These are phyloP conservation scores for Taphrorychus bicolor DNA, from an alignment of 2,888 invertebrate genomes.

Conservation along the genomic window DNA sequence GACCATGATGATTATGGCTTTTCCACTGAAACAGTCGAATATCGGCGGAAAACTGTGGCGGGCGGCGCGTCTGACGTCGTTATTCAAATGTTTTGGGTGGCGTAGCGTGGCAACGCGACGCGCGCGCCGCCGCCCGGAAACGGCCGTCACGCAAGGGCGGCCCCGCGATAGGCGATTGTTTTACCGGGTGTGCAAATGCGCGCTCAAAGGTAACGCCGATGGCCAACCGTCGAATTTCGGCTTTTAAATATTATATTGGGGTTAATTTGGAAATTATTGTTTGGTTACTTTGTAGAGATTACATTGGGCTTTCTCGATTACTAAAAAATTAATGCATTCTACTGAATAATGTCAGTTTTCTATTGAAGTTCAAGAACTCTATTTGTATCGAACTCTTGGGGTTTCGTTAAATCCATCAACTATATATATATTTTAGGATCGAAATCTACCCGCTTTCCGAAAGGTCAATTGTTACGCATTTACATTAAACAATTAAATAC, in stretches of 20 bases:
- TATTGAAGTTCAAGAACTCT: no score
- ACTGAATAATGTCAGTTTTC: no score
- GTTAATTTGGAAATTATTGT: neutral
- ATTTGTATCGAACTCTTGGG: no score
- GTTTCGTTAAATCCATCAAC: no score
- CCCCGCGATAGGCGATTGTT: constrained; percentile 36
- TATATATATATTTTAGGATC: no score
- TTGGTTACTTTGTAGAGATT: neutral
- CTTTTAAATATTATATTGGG: neutral
- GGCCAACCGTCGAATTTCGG: neutral
- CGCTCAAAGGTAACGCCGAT: constrained; percentile 14
- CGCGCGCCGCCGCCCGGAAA: constrained; percentile 47
- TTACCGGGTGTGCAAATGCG: constrained; percentile 14
- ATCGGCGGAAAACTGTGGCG: constrained; percentile 58
- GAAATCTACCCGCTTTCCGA: no score
- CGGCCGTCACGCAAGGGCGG: constrained; percentile 41
- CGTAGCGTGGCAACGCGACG: constrained; percentile 57
- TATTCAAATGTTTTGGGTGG: constrained; percentile 59
- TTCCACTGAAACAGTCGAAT: constrained; percentile 57
- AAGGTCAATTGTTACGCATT: no score
- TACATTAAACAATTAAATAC: no score
- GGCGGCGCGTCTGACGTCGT: constrained; percentile 55
- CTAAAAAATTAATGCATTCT: no score
- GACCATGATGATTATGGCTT: constrained; percentile 1
- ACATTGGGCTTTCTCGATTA: no score